Evolutionary conservation across 2,113 vertebrate species (phyloP).

Genomic region (Guaruba guarouba): DNA sequence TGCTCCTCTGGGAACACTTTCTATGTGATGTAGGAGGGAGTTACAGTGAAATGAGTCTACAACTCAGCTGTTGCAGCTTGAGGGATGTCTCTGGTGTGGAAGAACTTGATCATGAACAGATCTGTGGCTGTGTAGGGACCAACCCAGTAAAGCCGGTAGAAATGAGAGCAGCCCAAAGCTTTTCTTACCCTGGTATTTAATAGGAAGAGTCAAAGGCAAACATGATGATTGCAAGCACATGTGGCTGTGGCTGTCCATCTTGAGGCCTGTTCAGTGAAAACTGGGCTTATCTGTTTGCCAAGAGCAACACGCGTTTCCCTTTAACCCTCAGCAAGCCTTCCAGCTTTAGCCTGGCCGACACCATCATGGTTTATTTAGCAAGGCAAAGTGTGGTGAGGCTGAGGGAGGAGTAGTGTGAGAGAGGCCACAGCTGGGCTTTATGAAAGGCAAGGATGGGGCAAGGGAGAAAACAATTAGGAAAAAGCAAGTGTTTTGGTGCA

Average conservation of each 20-base stretch:
- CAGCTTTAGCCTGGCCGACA: background rate
- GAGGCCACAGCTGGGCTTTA: background rate
- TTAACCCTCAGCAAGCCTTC: constrained; percentile 44
- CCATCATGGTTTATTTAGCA: background rate
- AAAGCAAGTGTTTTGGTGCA: background rate
- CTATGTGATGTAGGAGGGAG: background rate
- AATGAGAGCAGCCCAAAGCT: background rate
- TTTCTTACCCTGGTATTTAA: background rate
- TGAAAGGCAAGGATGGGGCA: background rate
- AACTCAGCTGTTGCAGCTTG: background rate
- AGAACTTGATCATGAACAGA: background rate
- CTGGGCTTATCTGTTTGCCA: constrained; percentile 26
- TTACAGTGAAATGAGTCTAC: background rate
- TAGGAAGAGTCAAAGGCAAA: constrained; percentile 9
- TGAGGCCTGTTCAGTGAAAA: constrained; percentile 7
- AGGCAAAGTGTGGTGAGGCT: background rate
- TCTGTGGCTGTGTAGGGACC: background rate
- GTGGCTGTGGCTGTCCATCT: constrained; percentile 6
- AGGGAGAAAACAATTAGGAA: background rate
- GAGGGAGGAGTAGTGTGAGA: background rate
- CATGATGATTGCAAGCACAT: background rate
- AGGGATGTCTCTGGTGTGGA: background rate
- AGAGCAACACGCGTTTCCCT: constrained; percentile 27
- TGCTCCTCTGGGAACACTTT: background rate
- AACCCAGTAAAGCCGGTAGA: background rate